Evolutionary conservation across 2,888 invertebrate species (phyloP), one percentile per base, ranked within the genome.

Genomic region (Bruchidius siliquastri): DNA sequence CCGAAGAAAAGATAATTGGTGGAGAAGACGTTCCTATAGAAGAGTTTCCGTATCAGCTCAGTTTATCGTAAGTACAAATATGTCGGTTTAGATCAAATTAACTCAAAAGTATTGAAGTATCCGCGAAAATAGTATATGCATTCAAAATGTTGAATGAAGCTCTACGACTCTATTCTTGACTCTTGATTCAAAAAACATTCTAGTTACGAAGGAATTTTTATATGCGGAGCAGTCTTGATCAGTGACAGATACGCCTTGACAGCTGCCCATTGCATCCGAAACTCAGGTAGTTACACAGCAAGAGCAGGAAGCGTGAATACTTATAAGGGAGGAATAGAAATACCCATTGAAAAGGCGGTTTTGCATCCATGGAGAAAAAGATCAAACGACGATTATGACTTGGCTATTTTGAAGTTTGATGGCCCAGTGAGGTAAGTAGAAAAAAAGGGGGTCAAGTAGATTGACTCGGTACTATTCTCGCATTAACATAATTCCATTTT

Each of bases 211-310:
- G 75, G 68, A 0, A 20, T 20, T 18, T 76, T 70, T 2, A 77
- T 80, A 22, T 81, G 81, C 67, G 81, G 81, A 1, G 81, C 78
- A 30, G 76, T 74, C 20, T 66, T 81, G 21, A 75, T 81, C 68
- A 76, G 74, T 68, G 32, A 74, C 20, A 72, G 73, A 18, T 72
- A 49, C 10, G 80, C 75, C 20, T 72, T 81, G 21, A 75, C 80
- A 20, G 81, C 79, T 20, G 78, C 80, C 20, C 81, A 81, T 68
- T 81, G 81, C 72, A 73, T 81, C 30, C n/a, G 66, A n/a, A 21
- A 67, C 21, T 18, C 22, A 2, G 78, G 77, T 21, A 30, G 21
- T 2, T 81, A 80, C 68, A 73, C 77, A 3, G 76, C 80, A 0
- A 72, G 79, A 71, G 80, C 80, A 2, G 81, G 81, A 70, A 79